These are phyloP conservation scores for Melanotaenia duboulayi DNA, from an alignment of 2,113 vertebrate species.

Conservation along the genomic window DNA sequence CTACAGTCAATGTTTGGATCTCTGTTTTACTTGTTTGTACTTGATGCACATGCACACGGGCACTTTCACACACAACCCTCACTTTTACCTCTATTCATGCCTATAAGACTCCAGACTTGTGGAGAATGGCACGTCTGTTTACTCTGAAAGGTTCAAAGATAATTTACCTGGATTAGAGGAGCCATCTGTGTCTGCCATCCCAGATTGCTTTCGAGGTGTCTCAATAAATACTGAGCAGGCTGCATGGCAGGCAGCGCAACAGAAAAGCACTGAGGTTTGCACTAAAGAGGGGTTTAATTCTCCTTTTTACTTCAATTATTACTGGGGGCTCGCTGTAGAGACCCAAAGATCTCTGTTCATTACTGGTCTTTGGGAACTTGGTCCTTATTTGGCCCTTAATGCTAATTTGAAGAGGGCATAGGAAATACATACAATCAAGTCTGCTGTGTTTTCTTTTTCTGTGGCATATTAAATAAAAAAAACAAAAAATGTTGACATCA, in stretches of 20 bases:
- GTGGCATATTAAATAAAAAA: constrained; percentile 13
- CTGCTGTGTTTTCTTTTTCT: constrained; percentile 10
- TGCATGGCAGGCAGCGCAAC: constrained; percentile 45
- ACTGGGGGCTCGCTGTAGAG: constrained; percentile 32
- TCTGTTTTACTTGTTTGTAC: constrained; percentile 20
- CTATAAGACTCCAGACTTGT: constrained; percentile 55
- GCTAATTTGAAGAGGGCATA: not conserved
- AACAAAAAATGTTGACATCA: constrained; percentile 4
- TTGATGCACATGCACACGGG: constrained; percentile 9
- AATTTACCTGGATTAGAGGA: constrained; percentile 84
- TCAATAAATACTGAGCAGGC: constrained; percentile 81
- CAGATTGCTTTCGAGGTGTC: constrained; percentile 80
- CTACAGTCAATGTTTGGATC: constrained; percentile 28
- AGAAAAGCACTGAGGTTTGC: constrained; percentile 53
- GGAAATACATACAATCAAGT: not conserved
- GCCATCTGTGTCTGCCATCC: constrained; percentile 80
- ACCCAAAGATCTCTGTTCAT: constrained; percentile 38
- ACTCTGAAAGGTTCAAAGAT: constrained; percentile 81
- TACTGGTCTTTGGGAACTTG: constrained; percentile 16
- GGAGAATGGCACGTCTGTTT: constrained; percentile 78
- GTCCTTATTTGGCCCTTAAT: constrained; percentile 3
- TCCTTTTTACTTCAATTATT: constrained; percentile 68
- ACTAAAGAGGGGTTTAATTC: constrained; percentile 50
- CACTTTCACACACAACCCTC: constrained; percentile 7
- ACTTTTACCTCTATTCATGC: constrained; percentile 43